Conservation (phyloP, 2,797 vertebrate species). For the Phalloptychus januarius region DNA sequence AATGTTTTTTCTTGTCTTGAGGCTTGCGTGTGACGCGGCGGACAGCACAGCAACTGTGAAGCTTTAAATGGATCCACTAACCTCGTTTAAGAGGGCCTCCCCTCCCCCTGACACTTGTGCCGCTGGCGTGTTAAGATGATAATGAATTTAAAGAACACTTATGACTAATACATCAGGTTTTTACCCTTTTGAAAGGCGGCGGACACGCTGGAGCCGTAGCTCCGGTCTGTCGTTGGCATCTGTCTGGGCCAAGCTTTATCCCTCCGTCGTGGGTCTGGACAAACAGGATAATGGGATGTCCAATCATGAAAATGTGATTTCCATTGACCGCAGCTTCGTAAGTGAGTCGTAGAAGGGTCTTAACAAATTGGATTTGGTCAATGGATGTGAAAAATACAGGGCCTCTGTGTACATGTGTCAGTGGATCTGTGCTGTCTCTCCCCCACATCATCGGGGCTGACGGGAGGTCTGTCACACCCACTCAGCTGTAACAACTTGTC, state of each 20-base stretch:
- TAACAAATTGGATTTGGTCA: constrained; percentile 87
- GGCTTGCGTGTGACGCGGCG: constrained; percentile 76
- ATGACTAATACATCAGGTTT: constrained; percentile 87
- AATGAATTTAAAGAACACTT: constrained; percentile 91
- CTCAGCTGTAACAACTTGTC: constrained; percentile 34
- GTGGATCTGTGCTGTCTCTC: constrained; percentile 70
- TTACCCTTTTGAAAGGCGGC: constrained; percentile 85
- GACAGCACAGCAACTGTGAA: constrained; percentile 80
- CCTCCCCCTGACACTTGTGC: constrained; percentile 81
- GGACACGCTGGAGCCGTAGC: constrained; percentile 84
- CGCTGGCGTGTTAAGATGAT: constrained; percentile 83
- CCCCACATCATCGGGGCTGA: constrained; percentile 68
- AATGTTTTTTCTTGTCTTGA: constrained; percentile 74
- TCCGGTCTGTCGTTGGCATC: constrained; percentile 79
- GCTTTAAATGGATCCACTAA: constrained; percentile 83
- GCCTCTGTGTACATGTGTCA: constrained; percentile 72
- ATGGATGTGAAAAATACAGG: constrained; percentile 84
- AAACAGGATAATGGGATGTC: constrained; percentile 87
- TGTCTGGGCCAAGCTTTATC: constrained; percentile 76
- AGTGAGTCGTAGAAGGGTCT: constrained; percentile 87
- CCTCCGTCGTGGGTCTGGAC: constrained; percentile 76
- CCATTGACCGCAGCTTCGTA: constrained; percentile 85
- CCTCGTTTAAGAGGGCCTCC: constrained; percentile 81
- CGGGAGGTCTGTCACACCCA: constrained; percentile 52
- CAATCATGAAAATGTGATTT: constrained; percentile 91